Percentiles rank a stretch among this genome's conserved stretches.
These are phyloP conservation scores for Sparidentex hasta DNA, from an alignment of 2,797 vertebrate genomes.

Conservation along the genomic window DNA sequence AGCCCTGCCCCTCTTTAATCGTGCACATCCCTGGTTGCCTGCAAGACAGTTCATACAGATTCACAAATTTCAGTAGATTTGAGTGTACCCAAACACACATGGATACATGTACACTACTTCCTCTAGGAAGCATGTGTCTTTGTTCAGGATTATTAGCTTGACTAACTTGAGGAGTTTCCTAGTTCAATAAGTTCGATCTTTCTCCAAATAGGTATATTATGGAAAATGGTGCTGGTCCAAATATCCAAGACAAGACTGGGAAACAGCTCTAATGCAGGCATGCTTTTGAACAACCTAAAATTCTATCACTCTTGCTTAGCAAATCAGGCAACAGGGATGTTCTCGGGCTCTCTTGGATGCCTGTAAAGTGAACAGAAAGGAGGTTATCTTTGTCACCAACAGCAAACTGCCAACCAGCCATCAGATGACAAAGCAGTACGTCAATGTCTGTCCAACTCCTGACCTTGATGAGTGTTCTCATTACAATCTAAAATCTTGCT, in stretches of 20 bases:
- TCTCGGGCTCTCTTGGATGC: conserved; percentile 88
- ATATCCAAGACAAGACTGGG: conserved; percentile 93
- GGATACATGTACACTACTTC: too few relatives aligned
- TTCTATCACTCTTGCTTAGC: conserved; percentile 87
- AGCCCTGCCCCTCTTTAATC: too few relatives aligned
- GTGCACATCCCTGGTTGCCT: too few relatives aligned
- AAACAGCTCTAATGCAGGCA: conserved; percentile 93
- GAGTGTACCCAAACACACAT: too few relatives aligned
- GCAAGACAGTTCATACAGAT: too few relatives aligned
- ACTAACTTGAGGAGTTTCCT: too few relatives aligned
- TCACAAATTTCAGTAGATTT: too few relatives aligned
- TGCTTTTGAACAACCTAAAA: conserved; percentile 87
- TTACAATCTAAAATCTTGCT: conserved; percentile 64
- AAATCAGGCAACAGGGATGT: conserved; percentile 87
- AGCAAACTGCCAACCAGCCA: conserved; percentile 87
- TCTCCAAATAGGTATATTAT: too few relatives aligned
- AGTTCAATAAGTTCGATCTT: too few relatives aligned
- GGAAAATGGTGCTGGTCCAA: too few relatives aligned
- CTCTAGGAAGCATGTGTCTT: too few relatives aligned
- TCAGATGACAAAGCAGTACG: conserved; percentile 90
- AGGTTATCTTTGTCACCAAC: conserved; percentile 94
- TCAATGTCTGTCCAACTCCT: conserved; percentile 88
- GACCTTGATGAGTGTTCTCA: conserved; percentile 81
- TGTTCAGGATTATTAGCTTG: too few relatives aligned
- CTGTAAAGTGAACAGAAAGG: conserved; percentile 91